Evolutionary conservation across 1,140 invertebrate genomes (phyloP).

Genomic region (Sogatella furcifera): DNA sequence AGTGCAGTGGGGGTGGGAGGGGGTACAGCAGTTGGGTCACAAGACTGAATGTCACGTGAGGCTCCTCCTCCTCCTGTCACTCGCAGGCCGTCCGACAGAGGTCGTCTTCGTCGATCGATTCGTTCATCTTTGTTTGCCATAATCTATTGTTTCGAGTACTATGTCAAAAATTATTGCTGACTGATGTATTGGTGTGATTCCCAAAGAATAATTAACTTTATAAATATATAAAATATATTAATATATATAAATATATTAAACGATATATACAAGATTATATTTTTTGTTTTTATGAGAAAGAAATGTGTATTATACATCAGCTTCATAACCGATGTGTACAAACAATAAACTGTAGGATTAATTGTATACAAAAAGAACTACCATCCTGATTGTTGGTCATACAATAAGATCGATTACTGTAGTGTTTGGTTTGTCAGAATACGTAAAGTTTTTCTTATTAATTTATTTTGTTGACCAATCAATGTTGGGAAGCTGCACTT

Average conservation of each 20-base stretch:
- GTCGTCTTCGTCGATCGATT: background rate
- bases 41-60: background rate
- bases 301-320: background rate
- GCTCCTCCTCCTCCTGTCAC: background rate
- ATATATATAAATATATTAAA: background rate
- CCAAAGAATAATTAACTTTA: slow-evolving; percentile 1
- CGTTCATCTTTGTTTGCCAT: background rate
- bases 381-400: too few species aligned
- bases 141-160: background rate
- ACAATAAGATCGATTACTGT: too few species aligned
- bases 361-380: too few species aligned
- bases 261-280: background rate
- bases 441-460: too few species aligned
- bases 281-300: background rate
- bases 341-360: background rate
- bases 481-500: too few species aligned
- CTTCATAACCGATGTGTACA: background rate
- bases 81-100: background rate
- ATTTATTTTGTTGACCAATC: too few species aligned
- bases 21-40: background rate
- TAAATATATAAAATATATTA: slow-evolving; percentile 1
- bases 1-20: slow-evolving; percentile 18
- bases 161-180: background rate
- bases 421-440: too few species aligned
- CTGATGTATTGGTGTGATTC: background rate